Base-by-base conservation (phyloP, 2,888 invertebrate species). In the Diadegma fenestrale region DNA sequence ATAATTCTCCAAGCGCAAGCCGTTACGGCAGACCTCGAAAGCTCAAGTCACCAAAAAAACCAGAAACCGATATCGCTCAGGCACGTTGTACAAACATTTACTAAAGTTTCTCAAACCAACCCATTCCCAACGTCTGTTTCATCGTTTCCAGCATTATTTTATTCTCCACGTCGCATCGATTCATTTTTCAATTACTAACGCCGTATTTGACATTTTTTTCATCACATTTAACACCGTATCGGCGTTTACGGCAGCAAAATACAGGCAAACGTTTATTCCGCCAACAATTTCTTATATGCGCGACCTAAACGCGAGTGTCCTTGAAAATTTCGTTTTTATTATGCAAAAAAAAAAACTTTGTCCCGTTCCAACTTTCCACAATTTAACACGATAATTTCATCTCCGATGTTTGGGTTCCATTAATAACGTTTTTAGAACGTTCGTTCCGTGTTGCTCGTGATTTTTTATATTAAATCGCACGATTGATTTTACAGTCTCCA, bases 11-110 rank as follows among this genome's bases (percentile, higher is more conserved):
- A 2, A 30, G 12, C 30, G 95, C 93, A 41, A 96, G 96, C 88
- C 95, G 96, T 17, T 96, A 96, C 92, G 96, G 96, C 10, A 94
- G 96, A 91, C 94, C 95, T 73, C 94, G 95, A 43, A 95, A 95
- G 78, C 93, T 94, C 7, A 96, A 96, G 73, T 89, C 90, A 61
- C 90, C 88, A 48, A 87, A 71, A 75, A 88, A 81, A 83, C 61
- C 82, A 58, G 76, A 86, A 77, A 79, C 80, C 41, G 86, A 85
- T 30, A 87, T 81, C 43, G 61, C 86, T 84, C 91, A 91, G 91
- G 92, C 88, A 90, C 45, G 88, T 71, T 51, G 51, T 30, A 71
- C 6, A 51, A n/a, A 26, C 12, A 26, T 54, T 54, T 12, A 54
- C 12, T 1, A 14, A 26, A 26, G 4, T 14, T 58, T 58, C 14